A percentile compares a stretch with the other conserved stretches of the same genome.
These are phyloP conservation scores for Oopsacas minuta DNA, from an alignment of 37 sponge, comb jelly and placozoan species.

Conservation along the genomic window DNA sequence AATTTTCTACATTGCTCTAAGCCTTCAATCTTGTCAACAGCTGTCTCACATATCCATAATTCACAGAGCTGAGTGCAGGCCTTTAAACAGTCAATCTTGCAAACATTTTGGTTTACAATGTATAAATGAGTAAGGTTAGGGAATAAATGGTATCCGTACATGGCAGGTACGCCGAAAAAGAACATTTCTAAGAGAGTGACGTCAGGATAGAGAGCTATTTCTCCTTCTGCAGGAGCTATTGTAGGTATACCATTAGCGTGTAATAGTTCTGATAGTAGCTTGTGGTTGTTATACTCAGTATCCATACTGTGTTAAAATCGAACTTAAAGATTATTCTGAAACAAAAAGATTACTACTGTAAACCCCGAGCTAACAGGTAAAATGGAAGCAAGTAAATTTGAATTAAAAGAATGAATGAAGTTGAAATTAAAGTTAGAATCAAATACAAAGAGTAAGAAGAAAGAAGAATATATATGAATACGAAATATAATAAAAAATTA, in stretches of 20 bases:
- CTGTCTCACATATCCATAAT: background rate
- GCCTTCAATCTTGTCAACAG: background rate
- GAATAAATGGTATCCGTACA: slow-evolving; percentile 11
- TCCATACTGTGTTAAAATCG: no score
- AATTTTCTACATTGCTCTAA: background rate
- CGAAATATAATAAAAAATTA: no score
- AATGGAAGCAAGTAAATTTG: no score
- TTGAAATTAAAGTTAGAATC: no score
- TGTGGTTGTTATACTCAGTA: no score
- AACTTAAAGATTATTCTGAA: no score
- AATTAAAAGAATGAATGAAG: no score
- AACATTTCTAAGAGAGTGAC: background rate
- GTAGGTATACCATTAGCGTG: background rate
- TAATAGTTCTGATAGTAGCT: background rate
- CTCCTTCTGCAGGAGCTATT: background rate
- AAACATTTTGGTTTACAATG: background rate
- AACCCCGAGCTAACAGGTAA: no score
- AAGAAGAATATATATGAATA: no score
- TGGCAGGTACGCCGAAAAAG: background rate
- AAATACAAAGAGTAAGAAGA: no score
- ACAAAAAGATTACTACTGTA: no score
- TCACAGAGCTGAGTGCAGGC: background rate
- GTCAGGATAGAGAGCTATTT: background rate
- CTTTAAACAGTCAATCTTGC: background rate
- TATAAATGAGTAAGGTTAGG: background rate